phyloP scores from a whole-genome alignment of 2,888 invertebrate species.

The Tyria jacobaeae region DNA sequence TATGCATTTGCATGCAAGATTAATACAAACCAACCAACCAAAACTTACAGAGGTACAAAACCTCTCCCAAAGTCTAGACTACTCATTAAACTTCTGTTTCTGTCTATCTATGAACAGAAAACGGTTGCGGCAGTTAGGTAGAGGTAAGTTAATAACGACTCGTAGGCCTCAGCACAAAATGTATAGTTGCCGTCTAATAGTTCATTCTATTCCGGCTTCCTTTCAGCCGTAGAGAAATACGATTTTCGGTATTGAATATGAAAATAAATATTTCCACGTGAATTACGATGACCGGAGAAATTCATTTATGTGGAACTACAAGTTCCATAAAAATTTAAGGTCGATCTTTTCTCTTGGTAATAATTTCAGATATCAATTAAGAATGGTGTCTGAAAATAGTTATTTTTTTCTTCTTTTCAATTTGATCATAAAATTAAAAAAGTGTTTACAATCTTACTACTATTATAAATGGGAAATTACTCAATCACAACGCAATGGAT shows the following conservation, averaged over 20 bases:
- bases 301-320: slow-evolving; percentile 28
- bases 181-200: slow-evolving; percentile 52
- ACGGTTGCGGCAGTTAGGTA: slow-evolving; percentile 48
- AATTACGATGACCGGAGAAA: slow-evolving; percentile 32
- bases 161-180: slow-evolving; percentile 49
- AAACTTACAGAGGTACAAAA: slow-evolving; percentile 30
- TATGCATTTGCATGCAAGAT: no score
- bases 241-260: slow-evolving; percentile 47
- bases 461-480: no score
- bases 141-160: slow-evolving; percentile 55
- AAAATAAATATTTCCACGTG: slow-evolving; percentile 39
- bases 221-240: slow-evolving; percentile 33
- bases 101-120: slow-evolving; percentile 49
- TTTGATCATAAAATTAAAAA: no score
- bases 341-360: slow-evolving; percentile 16
- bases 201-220: slow-evolving; percentile 23
- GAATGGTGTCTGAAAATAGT: no score
- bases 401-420: no score
- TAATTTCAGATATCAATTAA: no score
- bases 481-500: no score
- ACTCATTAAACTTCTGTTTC: slow-evolving; percentile 47
- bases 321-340: slow-evolving; percentile 18
- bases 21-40: no score
- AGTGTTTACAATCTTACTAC: no score
- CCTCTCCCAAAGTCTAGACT: slow-evolving; percentile 28